These are phyloP conservation scores for Cephus cinctus DNA, from an alignment of 1,140 invertebrate species.

Conservation along the genomic window DNA sequence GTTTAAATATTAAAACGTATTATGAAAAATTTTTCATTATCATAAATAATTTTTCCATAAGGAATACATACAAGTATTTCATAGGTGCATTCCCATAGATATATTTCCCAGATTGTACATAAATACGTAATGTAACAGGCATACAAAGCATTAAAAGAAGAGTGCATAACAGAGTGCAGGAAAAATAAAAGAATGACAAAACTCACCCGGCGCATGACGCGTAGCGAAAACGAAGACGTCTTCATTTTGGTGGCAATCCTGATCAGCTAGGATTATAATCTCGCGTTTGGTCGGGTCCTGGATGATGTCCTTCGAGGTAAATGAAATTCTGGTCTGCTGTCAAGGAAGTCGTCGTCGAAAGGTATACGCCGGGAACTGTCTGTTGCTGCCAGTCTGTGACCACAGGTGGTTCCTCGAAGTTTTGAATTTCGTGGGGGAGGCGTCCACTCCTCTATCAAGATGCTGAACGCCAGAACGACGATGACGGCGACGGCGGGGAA, in stretches of 20 bases:
- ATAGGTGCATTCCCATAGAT: too few relatives aligned
- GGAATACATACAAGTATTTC: too few relatives aligned
- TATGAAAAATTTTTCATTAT: too few relatives aligned
- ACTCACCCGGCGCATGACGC: conserved; percentile 76
- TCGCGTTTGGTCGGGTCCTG: neutral
- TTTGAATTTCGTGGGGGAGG: neutral
- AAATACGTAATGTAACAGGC: too few relatives aligned
- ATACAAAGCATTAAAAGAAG: too few relatives aligned
- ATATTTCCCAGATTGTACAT: too few relatives aligned
- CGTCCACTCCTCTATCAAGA: conserved; percentile 8
- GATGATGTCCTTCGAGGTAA: neutral
- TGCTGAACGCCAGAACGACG: neutral
- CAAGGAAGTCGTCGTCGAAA: too few relatives aligned
- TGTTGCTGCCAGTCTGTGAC: neutral
- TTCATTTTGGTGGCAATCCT: conserved; percentile 64
- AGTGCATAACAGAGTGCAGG: too few relatives aligned
- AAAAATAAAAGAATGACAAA: conserved; percentile 3
- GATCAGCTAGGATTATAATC: conserved; percentile 18
- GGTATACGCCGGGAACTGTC: conserved; percentile 12
- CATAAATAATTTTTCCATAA: too few relatives aligned
- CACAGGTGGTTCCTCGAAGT: neutral
- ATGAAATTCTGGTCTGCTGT: too few relatives aligned
- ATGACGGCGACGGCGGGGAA: neutral
- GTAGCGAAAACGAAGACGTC: conserved; percentile 75
- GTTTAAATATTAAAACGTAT: too few relatives aligned